Evolutionary conservation across 2,888 invertebrate genomes (phyloP), one percentile per base, ranked within the genome.

Genomic region (Torymus aiolomorphi): DNA sequence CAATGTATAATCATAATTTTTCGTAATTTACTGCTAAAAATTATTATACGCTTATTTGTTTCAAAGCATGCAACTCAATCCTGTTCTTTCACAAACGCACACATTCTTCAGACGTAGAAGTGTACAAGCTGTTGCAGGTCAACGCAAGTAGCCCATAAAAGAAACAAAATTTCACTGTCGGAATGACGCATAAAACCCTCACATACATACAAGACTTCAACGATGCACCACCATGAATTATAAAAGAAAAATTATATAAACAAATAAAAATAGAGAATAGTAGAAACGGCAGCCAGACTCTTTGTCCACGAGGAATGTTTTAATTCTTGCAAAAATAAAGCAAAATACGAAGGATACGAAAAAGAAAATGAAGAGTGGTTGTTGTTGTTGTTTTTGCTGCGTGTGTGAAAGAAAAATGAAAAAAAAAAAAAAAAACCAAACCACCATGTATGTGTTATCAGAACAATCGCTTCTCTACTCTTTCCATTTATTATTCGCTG

Each of bases 61-160:
- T 24, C 4, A n/a, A 66, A 73, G 4, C 2, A 61, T 52, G 56
- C 4, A 76, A 78, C 80, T 82, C 82, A 82, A 51, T 78, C 74
- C 76, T 80, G 78, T 80, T 82, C 82, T 69, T 82, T 82, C 62
- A 75, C 51, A 56, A 66, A 77, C 63, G 74, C 76, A 70, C 73
- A 71, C 66, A 79, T 81, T 75, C 70, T 80, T 80, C 78, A 71
- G 74, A 61, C 72, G 75, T 82, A 82, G 80, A 80, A 71, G 59
- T 80, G 49, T 77, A 83, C 76, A 83, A 82, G 83, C 83, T 83
- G 85, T 86, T 86, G 85, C 84, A 72, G 86, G 86, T 85, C 86
- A 85, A 85, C 86, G 76, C 82, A 82, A 72, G 78, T 82, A 82
- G 75, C 57, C 49, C 78, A 80, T 82, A 54, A 73, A 78, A 74